These are phyloP conservation scores for Gallinago solitaria DNA, from an alignment of 2,797 vertebrate species.

Conservation along the genomic window DNA sequence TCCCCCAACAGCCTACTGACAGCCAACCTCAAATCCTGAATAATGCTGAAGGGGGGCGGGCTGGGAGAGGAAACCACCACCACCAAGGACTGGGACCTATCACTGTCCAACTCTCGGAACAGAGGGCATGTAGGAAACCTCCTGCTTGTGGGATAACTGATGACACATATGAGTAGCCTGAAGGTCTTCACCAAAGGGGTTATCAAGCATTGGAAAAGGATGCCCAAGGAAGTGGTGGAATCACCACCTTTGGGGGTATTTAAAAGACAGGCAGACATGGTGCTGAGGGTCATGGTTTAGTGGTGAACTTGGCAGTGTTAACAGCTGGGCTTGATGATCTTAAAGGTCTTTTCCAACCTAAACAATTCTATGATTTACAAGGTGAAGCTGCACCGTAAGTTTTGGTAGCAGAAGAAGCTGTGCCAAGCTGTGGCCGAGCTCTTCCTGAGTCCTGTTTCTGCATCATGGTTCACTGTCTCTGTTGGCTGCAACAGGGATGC, in stretches of 20 bases:
- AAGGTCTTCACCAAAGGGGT: neutral
- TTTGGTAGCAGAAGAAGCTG: neutral
- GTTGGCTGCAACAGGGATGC: neutral
- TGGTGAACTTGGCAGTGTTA: neutral
- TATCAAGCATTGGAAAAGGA: neutral
- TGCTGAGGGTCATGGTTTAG: neutral
- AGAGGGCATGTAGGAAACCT: neutral
- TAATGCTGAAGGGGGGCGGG: neutral
- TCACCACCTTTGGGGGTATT: neutral
- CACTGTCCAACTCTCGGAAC: fast-evolving
- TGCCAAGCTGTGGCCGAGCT: neutral
- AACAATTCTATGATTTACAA: neutral
- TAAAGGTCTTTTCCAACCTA: neutral
- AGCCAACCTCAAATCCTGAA: neutral
- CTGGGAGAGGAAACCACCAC: neutral
- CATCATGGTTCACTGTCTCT: neutral
- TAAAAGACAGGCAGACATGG: neutral
- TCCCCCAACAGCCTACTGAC: neutral
- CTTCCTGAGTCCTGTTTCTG: neutral
- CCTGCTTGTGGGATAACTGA: neutral
- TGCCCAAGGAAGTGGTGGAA: neutral
- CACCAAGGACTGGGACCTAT: neutral
- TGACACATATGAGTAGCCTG: neutral
- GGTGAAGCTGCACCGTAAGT: neutral
- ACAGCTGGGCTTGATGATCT: neutral